A percentile compares a stretch with the other conserved stretches of the same genome.
Evolutionary conservation across 2,888 invertebrate species (phyloP).

Genomic region (Pyrocoelia pectoralis): DNA sequence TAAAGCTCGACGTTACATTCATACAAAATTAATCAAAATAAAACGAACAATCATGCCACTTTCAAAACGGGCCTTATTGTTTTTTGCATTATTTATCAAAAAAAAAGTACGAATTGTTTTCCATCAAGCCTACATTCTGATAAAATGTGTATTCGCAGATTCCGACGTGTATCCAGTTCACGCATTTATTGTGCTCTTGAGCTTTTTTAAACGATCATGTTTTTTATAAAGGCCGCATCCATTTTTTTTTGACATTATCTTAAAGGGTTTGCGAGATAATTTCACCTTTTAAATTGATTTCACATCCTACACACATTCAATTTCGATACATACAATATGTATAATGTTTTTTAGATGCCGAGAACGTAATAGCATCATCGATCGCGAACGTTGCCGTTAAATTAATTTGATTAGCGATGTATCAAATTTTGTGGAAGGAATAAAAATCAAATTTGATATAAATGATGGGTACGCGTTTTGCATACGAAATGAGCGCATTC

Average conservation of each 20-base stretch:
- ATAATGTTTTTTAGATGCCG: no score
- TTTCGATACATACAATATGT: no score
- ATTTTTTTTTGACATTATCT: no score
- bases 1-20: constrained; percentile 4
- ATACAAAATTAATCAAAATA: constrained; percentile 20
- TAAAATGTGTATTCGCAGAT: constrained; percentile 8
- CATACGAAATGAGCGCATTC: neutral
- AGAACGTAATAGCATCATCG: no score
- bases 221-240: neutral
- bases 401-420: neutral
- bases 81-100: constrained; percentile 19
- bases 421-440: neutral
- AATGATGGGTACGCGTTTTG: neutral
- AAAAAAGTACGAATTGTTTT: constrained; percentile 6
- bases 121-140: constrained; percentile 1
- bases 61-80: constrained; percentile 14
- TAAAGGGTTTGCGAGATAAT: neutral
- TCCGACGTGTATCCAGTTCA: neutral
- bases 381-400: neutral
- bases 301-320: no score
- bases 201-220: neutral
- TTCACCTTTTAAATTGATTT: neutral
- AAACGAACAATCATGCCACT: constrained; percentile 17
- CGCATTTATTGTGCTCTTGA: neutral
- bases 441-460: neutral